phyloP scores from a whole-genome alignment of 2,888 invertebrate genomes.

The Pyrrhosoma nymphula region DNA sequence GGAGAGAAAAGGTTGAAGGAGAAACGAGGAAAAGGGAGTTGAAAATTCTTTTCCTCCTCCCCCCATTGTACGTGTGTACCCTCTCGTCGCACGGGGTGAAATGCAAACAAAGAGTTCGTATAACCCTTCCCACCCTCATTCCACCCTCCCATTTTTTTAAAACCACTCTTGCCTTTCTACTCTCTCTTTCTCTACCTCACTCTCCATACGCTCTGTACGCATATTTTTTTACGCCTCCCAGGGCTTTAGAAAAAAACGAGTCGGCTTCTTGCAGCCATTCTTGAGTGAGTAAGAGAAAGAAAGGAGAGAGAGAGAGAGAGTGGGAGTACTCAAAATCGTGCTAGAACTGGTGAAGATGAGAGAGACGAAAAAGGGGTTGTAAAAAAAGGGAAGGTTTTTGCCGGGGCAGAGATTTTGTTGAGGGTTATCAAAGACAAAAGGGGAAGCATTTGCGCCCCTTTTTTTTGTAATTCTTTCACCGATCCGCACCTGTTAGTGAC shows the following conservation, averaged over 20 bases:
- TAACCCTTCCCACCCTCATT: background rate
- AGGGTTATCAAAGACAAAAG: conserved; percentile 65
- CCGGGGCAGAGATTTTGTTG: background rate
- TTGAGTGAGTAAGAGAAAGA: background rate
- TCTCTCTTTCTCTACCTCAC: background rate
- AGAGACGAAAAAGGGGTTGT: background rate
- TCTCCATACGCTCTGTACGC: background rate
- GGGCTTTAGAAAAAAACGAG: background rate
- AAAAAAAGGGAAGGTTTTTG: no score
- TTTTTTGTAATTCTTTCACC: conserved; percentile 66
- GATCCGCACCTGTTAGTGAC: conserved; percentile 73
- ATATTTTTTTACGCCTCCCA: background rate
- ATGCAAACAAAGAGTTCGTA: background rate
- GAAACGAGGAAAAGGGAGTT: background rate
- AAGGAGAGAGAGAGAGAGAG: background rate
- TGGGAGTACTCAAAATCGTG: no score
- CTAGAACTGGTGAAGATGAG: background rate
- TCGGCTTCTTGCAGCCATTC: background rate
- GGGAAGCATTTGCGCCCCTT: conserved; percentile 9
- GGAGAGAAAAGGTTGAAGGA: background rate
- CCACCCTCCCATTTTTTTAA: background rate
- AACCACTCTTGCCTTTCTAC: background rate
- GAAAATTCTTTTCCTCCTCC: background rate
- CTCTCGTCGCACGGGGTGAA: background rate
- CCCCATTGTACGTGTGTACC: background rate